Base-by-base conservation (phyloP, 2,797 vertebrate species). In the Sorex maritimensis region DNA sequence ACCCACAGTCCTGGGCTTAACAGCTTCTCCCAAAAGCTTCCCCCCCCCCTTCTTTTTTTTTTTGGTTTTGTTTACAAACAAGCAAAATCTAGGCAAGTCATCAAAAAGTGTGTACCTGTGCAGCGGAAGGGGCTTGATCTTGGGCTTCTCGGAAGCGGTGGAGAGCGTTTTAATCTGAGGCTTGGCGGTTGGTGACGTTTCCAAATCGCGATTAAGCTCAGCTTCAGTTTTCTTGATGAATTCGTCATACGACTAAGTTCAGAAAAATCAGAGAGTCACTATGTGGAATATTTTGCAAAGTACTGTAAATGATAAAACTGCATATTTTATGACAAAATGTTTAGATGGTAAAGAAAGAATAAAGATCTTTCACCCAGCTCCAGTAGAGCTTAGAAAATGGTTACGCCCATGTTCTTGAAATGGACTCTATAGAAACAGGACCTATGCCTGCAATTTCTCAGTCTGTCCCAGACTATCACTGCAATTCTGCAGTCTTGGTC, bases 151-250 rank as follows among this genome's bases (percentile, higher is more conserved):
- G 93, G 98, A 95, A 94, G 96, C 49, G 24, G 98, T 98, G 13
- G 97, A 97, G 6, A 97, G 98, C 26, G 98, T 98, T 98, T 98
- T 98, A 96, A 98, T 98, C 82, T 98, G 98, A 88, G 99, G 98
- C 96, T 98, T 99, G 81, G 98, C 97, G 88, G 98, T 97, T 79
- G 98, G 96, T 21, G 98, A 97, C 14, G 97, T 96, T 82, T 99
- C 99, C 77, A 99, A 98, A 92, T 99, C 98, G 96, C 98, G 98
- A 94, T 98, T 99, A 97, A 99, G 98, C 92, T 99, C 99, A 58
- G 99, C 99, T 97, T 99, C 99, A 3, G 99, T 99, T 98, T 99
- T 99, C 98, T 99, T 98, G 96, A 99, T 99, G 95, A 99, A 99
- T 96, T 99, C 98, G 97, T 99, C 99, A 30, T 99, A 99, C 0